These are phyloP conservation scores for Aulostomus chinensis DNA, from an alignment of 2,797 vertebrate genomes.

Conservation along the genomic window DNA sequence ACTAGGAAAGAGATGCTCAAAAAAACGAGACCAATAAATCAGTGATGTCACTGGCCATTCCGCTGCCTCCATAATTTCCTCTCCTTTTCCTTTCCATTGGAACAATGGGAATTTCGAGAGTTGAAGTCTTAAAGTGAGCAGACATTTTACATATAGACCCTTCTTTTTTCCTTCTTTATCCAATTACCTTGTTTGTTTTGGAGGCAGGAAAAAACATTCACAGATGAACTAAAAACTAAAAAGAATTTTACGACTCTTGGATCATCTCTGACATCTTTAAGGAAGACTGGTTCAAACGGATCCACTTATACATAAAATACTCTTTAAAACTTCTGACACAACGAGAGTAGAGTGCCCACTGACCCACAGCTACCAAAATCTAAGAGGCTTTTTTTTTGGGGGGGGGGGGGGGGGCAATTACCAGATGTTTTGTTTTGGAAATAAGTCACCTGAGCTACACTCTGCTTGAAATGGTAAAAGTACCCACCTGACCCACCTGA, in stretches of 20 bases:
- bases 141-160: slow-evolving; percentile 22
- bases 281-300: background rate
- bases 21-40: slow-evolving; percentile 53
- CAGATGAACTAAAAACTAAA: background rate
- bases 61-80: slow-evolving; percentile 53
- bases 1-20: slow-evolving; percentile 48
- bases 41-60: slow-evolving; percentile 60
- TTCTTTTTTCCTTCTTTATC: background rate
- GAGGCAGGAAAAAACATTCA: background rate
- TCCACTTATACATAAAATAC: background rate
- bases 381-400: slow-evolving; percentile 36
- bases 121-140: slow-evolving; percentile 25
- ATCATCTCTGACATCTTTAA: background rate
- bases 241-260: too few relatives aligned
- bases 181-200: background rate
- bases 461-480: background rate
- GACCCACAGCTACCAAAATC: slow-evolving; percentile 4
- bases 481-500: slow-evolving; percentile 32
- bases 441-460: too few relatives aligned
- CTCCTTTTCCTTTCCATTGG: slow-evolving; percentile 41
- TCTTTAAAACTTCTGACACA: background rate
- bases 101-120: slow-evolving; percentile 65
- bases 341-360: too few relatives aligned
- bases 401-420: too few relatives aligned
- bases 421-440: too few relatives aligned